Evolutionary conservation across 2,113 vertebrate species (phyloP).

Genomic region (Sardina pilchardus): DNA sequence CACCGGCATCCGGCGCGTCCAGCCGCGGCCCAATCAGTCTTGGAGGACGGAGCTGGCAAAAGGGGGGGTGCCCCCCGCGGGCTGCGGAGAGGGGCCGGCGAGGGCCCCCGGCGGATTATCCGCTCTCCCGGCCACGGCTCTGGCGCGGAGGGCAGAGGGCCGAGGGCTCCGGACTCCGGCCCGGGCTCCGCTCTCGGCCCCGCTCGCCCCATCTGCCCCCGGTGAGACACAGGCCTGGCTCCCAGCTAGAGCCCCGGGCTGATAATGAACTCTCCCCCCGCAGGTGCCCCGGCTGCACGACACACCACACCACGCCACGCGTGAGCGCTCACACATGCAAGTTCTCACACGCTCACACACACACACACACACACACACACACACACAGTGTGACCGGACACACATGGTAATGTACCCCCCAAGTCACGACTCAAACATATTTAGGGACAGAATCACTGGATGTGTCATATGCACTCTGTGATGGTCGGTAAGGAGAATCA

Average conservation of each 20-base stretch:
- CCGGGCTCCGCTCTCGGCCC: slow-evolving; percentile 46
- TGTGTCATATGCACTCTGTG: neutral
- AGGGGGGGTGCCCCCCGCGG: slow-evolving; percentile 45
- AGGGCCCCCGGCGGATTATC: slow-evolving; percentile 69
- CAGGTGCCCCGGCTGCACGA: neutral
- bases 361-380: neutral
- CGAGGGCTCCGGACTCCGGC: slow-evolving; percentile 34
- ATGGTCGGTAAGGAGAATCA: neutral
- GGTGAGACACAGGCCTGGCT: slow-evolving; percentile 53
- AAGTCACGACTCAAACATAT: neutral
- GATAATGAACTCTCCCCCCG: slow-evolving; percentile 48
- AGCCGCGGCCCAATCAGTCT: slow-evolving; percentile 67
- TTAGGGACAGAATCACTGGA: neutral
- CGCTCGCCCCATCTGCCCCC: slow-evolving; percentile 68
- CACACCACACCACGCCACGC: neutral
- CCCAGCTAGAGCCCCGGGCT: slow-evolving; percentile 48
- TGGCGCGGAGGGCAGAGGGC: slow-evolving; percentile 23
- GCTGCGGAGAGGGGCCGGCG: slow-evolving; percentile 50
- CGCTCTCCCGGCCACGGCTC: slow-evolving; percentile 60
- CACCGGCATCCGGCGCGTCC: slow-evolving; percentile 60
- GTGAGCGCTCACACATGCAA: neutral
- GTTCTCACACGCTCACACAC: neutral
- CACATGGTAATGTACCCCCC: neutral
- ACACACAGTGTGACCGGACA: neutral
- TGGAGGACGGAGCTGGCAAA: slow-evolving; percentile 57